phyloP scores from a whole-genome alignment of 92 coral and sea anemone species.

The Porites cylindrica region DNA sequence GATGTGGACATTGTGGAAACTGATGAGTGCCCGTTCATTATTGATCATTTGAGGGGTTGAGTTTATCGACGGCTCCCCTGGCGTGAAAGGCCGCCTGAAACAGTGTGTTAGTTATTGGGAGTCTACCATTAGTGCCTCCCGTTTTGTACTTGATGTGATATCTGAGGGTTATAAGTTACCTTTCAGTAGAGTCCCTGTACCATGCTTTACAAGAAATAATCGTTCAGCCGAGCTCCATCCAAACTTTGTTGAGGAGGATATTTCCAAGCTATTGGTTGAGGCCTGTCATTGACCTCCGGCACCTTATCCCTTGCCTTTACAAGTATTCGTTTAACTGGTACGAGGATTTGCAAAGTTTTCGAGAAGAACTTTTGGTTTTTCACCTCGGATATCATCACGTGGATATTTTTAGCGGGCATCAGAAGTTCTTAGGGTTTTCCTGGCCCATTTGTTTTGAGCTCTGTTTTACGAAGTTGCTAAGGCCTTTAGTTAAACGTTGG shows the following conservation, averaged over 20 bases:
- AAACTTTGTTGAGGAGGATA: background rate
- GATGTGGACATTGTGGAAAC: constrained; percentile 17
- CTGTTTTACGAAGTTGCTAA: constrained; percentile 26
- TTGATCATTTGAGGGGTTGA: constrained; percentile 22
- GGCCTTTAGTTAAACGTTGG: constrained; percentile 35
- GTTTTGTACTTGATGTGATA: background rate
- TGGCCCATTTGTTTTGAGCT: constrained; percentile 45
- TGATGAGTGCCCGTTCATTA: constrained; percentile 25
- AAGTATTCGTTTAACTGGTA: constrained; percentile 15
- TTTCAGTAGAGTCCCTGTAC: background rate
- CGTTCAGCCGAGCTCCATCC: background rate
- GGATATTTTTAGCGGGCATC: constrained; percentile 39
- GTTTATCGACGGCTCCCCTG: background rate
- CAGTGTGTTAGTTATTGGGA: constrained; percentile 29
- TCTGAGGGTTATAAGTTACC: background rate
- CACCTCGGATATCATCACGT: constrained; percentile 63
- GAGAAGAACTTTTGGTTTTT: constrained; percentile 41
- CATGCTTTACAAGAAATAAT: background rate
- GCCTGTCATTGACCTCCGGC: constrained; percentile 50
- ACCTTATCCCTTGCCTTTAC: constrained; percentile 35
- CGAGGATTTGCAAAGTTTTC: constrained; percentile 43
- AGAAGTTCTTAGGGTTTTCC: constrained; percentile 35
- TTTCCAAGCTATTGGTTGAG: background rate
- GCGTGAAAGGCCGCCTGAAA: constrained; percentile 22
- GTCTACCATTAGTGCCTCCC: constrained; percentile 15